Conservation (phyloP, 2,888 invertebrate species). For the Suillia variegata region DNA sequence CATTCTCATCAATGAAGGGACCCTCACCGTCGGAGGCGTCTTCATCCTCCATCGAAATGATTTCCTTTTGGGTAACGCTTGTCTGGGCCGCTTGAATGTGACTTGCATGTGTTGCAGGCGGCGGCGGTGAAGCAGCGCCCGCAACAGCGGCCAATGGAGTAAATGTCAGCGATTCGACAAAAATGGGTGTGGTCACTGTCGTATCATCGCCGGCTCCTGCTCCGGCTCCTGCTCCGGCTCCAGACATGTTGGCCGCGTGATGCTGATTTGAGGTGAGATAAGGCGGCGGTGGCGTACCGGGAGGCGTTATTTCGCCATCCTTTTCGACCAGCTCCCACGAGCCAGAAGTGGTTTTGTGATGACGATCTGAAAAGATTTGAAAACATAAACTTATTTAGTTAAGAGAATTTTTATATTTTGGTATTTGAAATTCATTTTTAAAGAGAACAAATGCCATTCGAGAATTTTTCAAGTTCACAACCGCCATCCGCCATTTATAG, state of each 20-base stretch:
- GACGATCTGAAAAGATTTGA: constrained; percentile 45
- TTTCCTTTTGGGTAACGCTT: constrained; percentile 70
- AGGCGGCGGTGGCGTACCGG: constrained; percentile 89
- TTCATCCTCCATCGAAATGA: constrained; percentile 96
- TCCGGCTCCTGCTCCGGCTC: constrained; percentile 39
- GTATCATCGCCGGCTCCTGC: constrained; percentile 35
- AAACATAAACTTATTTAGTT: neutral
- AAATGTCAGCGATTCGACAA: constrained; percentile 50
- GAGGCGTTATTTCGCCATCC: constrained; percentile 68
- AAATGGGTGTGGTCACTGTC: constrained; percentile 27
- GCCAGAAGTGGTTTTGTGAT: constrained; percentile 58
- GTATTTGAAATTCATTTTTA: no score
- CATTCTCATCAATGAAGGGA: constrained; percentile 77
- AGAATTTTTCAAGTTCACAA: no score
- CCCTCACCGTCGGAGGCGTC: constrained; percentile 88
- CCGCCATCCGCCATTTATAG: no score
- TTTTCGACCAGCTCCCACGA: constrained; percentile 61
- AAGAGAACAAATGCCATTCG: no score
- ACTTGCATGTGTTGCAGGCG: constrained; percentile 41
- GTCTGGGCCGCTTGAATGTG: constrained; percentile 56
- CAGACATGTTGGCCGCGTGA: constrained; percentile 44
- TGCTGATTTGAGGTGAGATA: constrained; percentile 67
- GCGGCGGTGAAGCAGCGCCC: constrained; percentile 38
- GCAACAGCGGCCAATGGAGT: constrained; percentile 41
- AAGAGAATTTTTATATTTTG: neutral